Conservation (phyloP, 92 coral and sea anemone species). For the Muricea muricata region DNA sequence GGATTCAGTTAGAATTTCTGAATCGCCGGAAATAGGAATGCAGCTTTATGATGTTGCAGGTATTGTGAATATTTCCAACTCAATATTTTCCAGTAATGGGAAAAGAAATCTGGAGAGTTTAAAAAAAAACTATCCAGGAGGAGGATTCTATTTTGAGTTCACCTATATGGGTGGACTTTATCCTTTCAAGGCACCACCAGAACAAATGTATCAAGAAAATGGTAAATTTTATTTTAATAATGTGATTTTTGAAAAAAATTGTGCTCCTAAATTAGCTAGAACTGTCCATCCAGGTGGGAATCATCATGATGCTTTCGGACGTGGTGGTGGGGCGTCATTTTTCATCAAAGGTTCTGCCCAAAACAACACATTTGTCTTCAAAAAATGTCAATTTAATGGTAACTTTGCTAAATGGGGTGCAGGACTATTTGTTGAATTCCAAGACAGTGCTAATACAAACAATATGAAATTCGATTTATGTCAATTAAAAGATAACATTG, state of each 20-base stretch:
- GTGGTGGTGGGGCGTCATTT: conserved; percentile 84
- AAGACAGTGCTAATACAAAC: conserved; percentile 63
- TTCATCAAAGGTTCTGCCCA: conserved; percentile 64
- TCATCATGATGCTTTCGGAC: conserved; percentile 77
- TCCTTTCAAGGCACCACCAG: conserved; percentile 57
- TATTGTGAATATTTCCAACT: conserved; percentile 55
- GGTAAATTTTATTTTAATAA: conserved; percentile 42
- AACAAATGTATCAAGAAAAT: conserved; percentile 64
- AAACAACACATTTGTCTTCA: conserved; percentile 54
- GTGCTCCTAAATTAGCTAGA: conserved; percentile 52
- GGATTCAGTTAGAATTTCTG: conserved; percentile 38
- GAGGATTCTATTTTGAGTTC: conserved; percentile 78
- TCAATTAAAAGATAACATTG: conserved; percentile 50
- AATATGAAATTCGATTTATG: conserved; percentile 44
- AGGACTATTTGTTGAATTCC: conserved; percentile 78
- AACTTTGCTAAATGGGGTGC: conserved; percentile 82
- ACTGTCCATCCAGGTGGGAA: conserved; percentile 32
- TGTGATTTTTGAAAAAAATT: conserved; percentile 65
- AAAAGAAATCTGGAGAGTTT: not conserved
- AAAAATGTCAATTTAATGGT: conserved; percentile 61
- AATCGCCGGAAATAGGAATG: conserved; percentile 76
- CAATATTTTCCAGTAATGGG: conserved; percentile 56
- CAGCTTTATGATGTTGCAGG: conserved; percentile 70
- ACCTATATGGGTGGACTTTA: conserved; percentile 68
- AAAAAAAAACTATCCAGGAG: conserved; percentile 74